Percentiles rank a stretch among this genome's conserved stretches.
Evolutionary conservation across 2,888 invertebrate genomes (phyloP).

Genomic region (Rugalucina vietnamica): DNA sequence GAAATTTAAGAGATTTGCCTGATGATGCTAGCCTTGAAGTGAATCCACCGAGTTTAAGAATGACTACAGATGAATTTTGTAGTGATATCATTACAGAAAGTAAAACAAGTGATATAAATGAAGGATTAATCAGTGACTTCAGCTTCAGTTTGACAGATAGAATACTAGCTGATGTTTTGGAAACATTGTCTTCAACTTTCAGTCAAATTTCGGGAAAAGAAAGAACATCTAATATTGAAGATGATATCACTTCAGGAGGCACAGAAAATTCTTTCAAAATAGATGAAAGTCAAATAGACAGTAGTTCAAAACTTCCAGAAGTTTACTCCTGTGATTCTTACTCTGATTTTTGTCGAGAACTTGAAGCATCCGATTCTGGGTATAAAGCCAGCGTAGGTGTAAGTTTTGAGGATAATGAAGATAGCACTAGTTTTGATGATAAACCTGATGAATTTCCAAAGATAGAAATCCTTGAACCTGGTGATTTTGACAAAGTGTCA

Average conservation of each 20-base stretch:
- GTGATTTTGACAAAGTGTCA: background rate
- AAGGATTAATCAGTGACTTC: background rate
- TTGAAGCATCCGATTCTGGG: background rate
- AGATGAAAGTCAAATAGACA: background rate
- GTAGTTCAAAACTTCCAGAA: background rate
- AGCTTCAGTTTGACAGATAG: background rate
- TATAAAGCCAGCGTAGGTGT: background rate
- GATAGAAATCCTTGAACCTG: background rate
- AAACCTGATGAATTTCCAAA: background rate
- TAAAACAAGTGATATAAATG: background rate
- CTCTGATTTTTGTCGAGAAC: constrained; percentile 2
- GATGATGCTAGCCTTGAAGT: background rate
- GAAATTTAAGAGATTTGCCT: constrained; percentile 9
- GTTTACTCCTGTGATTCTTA: constrained; percentile 1
- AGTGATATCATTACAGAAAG: background rate
- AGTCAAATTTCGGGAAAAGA: background rate
- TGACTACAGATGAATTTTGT: background rate
- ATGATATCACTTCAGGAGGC: background rate
- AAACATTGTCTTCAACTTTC: background rate
- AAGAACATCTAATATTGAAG: background rate
- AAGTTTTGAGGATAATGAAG: background rate
- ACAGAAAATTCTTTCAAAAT: background rate
- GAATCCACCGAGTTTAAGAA: background rate
- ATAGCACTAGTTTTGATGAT: background rate
- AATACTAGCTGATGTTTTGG: background rate